Evolutionary conservation across 2,797 vertebrate genomes (phyloP).

Genomic region (Falco cherrug): DNA sequence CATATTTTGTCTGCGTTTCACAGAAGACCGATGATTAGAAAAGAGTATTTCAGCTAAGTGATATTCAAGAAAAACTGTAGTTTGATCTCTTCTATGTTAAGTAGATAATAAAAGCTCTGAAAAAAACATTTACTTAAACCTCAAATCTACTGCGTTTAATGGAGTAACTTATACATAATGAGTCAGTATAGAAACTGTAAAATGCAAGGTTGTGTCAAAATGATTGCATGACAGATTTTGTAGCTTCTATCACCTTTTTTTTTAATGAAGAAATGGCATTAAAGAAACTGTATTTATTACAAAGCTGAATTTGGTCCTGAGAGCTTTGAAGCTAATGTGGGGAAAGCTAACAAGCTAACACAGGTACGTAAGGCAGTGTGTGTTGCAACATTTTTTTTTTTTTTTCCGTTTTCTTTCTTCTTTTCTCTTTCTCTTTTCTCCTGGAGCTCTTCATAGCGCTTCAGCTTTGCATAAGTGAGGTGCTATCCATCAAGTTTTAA

Average conservation of each 20-base stretch:
- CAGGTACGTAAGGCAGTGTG: neutral
- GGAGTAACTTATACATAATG: neutral
- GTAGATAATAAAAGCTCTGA: neutral
- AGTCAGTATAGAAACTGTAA: neutral
- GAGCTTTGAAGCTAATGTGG: neutral
- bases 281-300: neutral
- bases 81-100: neutral
- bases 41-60: neutral
- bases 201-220: neutral
- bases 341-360: neutral
- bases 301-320: neutral
- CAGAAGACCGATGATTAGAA: neutral
- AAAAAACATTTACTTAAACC: neutral
- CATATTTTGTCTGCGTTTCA: neutral
- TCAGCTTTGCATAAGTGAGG: neutral
- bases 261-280: neutral
- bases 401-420: rapidly evolving
- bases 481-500: neutral
- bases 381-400: neutral
- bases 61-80: neutral
- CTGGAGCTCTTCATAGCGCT: neutral
- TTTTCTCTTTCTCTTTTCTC: neutral
- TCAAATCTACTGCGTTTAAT: neutral
- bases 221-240: neutral
- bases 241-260: neutral